Evolutionary conservation across 2,797 vertebrate genomes (phyloP).

Genomic region (Sylvilagus floridanus): DNA sequence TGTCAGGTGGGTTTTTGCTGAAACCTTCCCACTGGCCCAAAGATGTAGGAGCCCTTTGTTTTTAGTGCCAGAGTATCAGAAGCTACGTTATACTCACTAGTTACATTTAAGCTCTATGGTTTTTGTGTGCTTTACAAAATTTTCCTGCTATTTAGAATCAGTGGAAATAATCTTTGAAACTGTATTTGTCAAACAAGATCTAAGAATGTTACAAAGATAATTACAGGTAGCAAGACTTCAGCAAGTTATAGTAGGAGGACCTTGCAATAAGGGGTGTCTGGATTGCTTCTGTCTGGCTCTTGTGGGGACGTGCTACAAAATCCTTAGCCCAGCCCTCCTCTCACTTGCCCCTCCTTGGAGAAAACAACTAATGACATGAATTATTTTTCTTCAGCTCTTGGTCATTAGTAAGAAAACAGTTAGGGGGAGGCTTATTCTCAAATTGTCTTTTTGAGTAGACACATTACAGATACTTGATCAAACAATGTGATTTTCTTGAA

Average conservation of each 20-base stretch:
- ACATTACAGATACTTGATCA: not conserved
- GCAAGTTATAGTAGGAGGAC: not conserved
- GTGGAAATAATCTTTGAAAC: slow-evolving; percentile 38
- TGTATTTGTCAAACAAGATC: slow-evolving; percentile 23
- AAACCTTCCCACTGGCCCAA: not conserved
- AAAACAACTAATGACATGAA: not conserved
- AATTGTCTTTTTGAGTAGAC: slow-evolving; percentile 50
- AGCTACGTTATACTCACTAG: slow-evolving; percentile 3
- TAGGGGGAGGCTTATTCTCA: not conserved
- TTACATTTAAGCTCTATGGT: not conserved
- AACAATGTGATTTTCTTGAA: slow-evolving; percentile 57
- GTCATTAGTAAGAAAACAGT: slow-evolving; percentile 32
- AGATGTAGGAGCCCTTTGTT: not conserved
- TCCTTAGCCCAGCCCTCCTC: not conserved
- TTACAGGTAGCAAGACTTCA: not conserved
- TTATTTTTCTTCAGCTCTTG: slow-evolving; percentile 18
- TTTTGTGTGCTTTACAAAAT: not conserved
- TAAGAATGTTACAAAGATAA: not conserved
- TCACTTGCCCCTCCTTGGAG: fast-evolving
- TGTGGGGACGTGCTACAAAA: not conserved
- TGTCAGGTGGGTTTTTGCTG: not conserved
- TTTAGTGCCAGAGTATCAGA: slow-evolving; percentile 28
- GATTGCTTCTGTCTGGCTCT: not conserved
- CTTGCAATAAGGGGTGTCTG: not conserved
- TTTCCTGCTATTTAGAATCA: slow-evolving; percentile 29